A percentile compares a stretch with the other conserved stretches of the same genome.
Conservation (phyloP, 2,113 vertebrate genomes). For the Megatriorchis doriae region DNA sequence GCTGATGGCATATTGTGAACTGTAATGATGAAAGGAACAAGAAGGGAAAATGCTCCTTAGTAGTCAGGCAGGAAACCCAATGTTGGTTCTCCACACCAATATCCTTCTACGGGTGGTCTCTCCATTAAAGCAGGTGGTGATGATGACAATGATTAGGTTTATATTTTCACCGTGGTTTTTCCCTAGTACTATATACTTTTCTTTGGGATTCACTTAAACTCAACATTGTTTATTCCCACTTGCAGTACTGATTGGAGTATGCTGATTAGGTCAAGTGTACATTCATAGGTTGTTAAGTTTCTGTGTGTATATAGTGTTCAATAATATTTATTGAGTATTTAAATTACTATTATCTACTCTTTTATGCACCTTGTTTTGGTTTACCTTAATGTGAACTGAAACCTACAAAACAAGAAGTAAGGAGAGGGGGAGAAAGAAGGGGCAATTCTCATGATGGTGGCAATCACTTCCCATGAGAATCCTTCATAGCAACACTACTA, state of each 20-base stretch:
- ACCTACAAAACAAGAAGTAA: not conserved
- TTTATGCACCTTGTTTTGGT: not conserved
- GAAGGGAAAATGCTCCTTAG: not conserved
- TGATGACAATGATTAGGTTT: not conserved
- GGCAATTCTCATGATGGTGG: not conserved
- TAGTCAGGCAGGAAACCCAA: not conserved
- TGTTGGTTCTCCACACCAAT: not conserved
- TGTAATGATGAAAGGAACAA: not conserved
- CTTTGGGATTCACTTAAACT: not conserved
- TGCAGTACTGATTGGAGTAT: rapidly evolving
- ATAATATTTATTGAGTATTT: not conserved
- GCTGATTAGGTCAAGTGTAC: not conserved
- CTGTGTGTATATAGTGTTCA: not conserved
- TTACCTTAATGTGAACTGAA: not conserved
- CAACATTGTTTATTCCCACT: not conserved
- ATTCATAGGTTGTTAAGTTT: not conserved
- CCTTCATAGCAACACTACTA: not conserved
- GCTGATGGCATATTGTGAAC: not conserved
- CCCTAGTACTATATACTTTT: not conserved
- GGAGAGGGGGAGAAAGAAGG: not conserved
- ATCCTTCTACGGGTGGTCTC: not conserved
- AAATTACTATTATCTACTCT: not conserved
- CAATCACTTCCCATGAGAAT: not conserved
- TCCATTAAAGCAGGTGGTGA: not conserved
- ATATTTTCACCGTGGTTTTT: not conserved